Evolutionary conservation across 2,888 invertebrate genomes (phyloP).

Genomic region (Noctuana brunneofusca): DNA sequence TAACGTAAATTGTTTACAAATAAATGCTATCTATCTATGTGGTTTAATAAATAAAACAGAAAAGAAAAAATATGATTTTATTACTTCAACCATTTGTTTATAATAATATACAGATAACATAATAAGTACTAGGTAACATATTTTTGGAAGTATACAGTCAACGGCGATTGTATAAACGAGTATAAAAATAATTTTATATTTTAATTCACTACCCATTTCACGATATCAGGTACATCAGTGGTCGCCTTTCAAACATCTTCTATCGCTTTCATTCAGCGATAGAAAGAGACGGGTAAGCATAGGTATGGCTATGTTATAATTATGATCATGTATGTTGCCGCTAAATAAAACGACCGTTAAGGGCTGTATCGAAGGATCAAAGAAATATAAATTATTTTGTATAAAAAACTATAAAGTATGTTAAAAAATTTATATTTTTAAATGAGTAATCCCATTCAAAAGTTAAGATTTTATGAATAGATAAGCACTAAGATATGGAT

Average conservation of each 20-base stretch:
- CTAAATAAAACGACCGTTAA: no score
- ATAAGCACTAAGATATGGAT: no score
- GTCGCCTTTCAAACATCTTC: slow-evolving; percentile 22
- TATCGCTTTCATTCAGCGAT: slow-evolving; percentile 22
- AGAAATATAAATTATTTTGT: no score
- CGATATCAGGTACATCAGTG: slow-evolving; percentile 33
- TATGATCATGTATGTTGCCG: no score
- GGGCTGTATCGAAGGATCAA: no score
- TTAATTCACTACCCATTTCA: slow-evolving; percentile 34
- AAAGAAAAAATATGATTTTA: slow-evolving; percentile 16
- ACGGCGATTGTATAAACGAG: slow-evolving; percentile 26
- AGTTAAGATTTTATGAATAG: no score
- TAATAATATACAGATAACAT: slow-evolving; percentile 20
- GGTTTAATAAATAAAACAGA: slow-evolving; percentile 9
- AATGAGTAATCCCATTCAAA: no score
- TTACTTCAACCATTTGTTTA: slow-evolving; percentile 26
- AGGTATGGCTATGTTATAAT: neutral
- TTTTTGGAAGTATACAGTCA: slow-evolving; percentile 27
- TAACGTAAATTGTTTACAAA: no score
- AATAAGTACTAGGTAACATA: slow-evolving; percentile 33
- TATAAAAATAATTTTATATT: slow-evolving; percentile 30
- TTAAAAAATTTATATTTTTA: no score
- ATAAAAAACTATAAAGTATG: no score
- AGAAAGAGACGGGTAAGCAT: slow-evolving; percentile 12
- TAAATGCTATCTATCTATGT: neutral